Percentiles rank a stretch among this genome's conserved stretches.
Conservation (phyloP, 2,113 vertebrate genomes). For the Sander lucioperca region DNA sequence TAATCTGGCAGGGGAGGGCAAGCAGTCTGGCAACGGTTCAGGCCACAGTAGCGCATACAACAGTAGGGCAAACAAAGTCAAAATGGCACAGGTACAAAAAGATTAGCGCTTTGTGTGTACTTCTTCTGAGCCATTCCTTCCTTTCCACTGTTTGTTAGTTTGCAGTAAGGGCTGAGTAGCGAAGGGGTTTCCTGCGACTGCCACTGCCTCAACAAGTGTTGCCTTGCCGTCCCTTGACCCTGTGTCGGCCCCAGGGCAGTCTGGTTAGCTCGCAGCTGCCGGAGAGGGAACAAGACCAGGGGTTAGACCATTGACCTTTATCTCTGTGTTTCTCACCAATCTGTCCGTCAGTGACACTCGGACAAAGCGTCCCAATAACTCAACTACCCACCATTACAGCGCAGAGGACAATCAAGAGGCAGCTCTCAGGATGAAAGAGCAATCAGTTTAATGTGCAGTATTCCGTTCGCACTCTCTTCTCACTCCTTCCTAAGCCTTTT, state of each 20-base stretch:
- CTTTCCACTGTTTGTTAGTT: conserved; percentile 1
- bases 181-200: background rate
- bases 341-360: conserved; percentile 52
- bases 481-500: background rate
- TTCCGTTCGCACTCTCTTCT: conserved; percentile 28
- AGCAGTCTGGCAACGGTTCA: background rate
- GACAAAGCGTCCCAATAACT: conserved; percentile 73
- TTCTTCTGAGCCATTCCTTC: conserved; percentile 1
- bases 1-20: background rate
- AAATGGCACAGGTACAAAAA: conserved; percentile 21
- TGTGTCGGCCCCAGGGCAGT: conserved; percentile 36
- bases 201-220: conserved; percentile 11
- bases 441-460: conserved; percentile 28
- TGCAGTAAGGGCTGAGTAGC: background rate
- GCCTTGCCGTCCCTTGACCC: conserved; percentile 22
- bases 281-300: conserved; percentile 63
- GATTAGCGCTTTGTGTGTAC: background rate
- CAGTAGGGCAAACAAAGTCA: conserved; percentile 14
- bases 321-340: conserved; percentile 53
- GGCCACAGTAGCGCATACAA: background rate
- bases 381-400: conserved; percentile 21
- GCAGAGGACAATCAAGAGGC: conserved; percentile 35
- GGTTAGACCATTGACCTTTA: conserved; percentile 75
- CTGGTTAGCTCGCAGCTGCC: conserved; percentile 66
- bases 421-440: conserved; percentile 21